These are phyloP conservation scores for Seira musarum DNA, from an alignment of 2,888 invertebrate genomes.

Conservation along the genomic window DNA sequence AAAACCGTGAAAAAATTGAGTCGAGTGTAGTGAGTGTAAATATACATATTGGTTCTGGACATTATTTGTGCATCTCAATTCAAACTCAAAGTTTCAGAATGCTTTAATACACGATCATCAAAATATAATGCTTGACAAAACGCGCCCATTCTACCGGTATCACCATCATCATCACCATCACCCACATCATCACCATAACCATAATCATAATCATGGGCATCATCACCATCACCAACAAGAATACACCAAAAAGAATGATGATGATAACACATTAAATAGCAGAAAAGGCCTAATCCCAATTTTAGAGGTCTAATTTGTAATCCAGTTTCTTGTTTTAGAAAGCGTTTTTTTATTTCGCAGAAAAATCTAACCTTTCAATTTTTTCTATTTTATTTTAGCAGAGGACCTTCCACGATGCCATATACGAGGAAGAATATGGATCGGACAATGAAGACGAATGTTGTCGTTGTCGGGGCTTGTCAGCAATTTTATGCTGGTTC, in stretches of 20 bases:
- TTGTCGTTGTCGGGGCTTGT: conserved; percentile 66
- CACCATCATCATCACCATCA: conserved; percentile 12
- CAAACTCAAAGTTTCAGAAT: too few species aligned
- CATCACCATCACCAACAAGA: neutral
- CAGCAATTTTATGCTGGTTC: conserved; percentile 69
- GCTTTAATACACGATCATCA: neutral
- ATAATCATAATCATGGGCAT: neutral
- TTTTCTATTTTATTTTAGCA: conserved; percentile 48
- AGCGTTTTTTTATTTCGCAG: neutral
- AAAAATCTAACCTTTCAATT: conserved; percentile 35
- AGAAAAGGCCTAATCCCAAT: conserved; percentile 44
- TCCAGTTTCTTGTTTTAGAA: neutral
- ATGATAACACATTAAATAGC: conserved; percentile 37
- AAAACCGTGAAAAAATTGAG: too few species aligned
- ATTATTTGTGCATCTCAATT: too few species aligned
- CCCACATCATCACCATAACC: conserved; percentile 21
- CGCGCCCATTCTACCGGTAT: conserved; percentile 23
- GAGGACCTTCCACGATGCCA: conserved; percentile 69
- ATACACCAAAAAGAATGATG: conserved; percentile 1
- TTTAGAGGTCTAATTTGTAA: conserved; percentile 41
- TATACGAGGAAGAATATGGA: conserved; percentile 69
- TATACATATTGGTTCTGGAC: neutral
- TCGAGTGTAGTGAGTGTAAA: neutral
- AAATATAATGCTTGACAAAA: conserved; percentile 1
- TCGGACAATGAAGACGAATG: conserved; percentile 68